Evolutionary conservation across 2,888 invertebrate genomes (phyloP).

Genomic region (Cecidostiba fungosa): DNA sequence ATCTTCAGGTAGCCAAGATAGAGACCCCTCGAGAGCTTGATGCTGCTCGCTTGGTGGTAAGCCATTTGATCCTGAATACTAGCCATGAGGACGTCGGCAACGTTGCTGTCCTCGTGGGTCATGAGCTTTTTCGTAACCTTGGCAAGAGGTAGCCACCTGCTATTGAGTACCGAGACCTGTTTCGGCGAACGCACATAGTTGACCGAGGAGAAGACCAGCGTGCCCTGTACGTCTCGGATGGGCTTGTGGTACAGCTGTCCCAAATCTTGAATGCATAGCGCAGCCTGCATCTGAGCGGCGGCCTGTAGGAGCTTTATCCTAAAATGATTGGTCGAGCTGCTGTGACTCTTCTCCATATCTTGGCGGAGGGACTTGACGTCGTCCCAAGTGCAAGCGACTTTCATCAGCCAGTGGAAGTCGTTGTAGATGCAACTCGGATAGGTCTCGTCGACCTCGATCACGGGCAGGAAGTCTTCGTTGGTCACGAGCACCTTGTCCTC

Average conservation of each 20-base stretch:
- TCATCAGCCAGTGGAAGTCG: constrained; percentile 99
- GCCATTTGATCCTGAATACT: constrained; percentile 91
- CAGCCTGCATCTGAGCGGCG: constrained; percentile 94
- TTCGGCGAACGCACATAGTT: constrained; percentile 91
- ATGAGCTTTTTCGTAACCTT: constrained; percentile 91
- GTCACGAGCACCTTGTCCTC: constrained; percentile 98
- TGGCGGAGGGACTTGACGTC: constrained; percentile 95
- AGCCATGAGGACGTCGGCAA: constrained; percentile 91
- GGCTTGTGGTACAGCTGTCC: constrained; percentile 97
- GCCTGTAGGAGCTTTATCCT: constrained; percentile 95
- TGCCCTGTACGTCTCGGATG: constrained; percentile 93
- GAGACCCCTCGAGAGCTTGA: constrained; percentile 91
- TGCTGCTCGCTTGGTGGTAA: constrained; percentile 90
- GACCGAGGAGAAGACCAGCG: constrained; percentile 94
- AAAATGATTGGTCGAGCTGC: constrained; percentile 93
- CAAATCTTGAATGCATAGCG: constrained; percentile 94
- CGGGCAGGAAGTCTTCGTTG: constrained; percentile 97
- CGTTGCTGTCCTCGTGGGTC: constrained; percentile 88
- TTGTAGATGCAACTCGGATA: constrained; percentile 94
- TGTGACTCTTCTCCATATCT: constrained; percentile 96
- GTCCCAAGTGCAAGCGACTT: constrained; percentile 98
- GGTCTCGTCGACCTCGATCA: constrained; percentile 98
- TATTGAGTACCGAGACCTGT: constrained; percentile 92
- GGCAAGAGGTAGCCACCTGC: constrained; percentile 94
- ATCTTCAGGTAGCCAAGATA: constrained; percentile 98